Percentiles rank a stretch among this genome's conserved stretches.
Conservation (phyloP, 1,140 invertebrate species). For the Nylanderia fulva region DNA sequence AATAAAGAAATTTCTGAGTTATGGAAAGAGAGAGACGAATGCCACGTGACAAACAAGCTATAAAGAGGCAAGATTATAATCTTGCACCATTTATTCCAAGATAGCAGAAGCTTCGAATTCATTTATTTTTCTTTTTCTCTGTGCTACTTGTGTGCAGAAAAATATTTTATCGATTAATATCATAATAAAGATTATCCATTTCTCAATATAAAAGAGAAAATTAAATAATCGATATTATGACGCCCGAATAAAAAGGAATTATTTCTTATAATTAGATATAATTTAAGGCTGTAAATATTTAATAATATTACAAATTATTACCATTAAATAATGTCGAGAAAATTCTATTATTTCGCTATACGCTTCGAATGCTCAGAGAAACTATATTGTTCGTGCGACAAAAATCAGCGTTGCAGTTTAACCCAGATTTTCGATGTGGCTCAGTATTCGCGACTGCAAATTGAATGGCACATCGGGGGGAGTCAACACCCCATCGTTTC, state of each 20-base stretch:
- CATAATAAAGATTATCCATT: background rate
- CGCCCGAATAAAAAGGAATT: background rate
- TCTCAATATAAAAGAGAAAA: background rate
- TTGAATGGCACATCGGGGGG: constrained; percentile 12
- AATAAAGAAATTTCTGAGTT: constrained; percentile 8
- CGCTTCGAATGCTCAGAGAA: background rate
- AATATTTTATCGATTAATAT: background rate
- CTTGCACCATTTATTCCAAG: background rate
- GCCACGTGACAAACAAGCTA: background rate
- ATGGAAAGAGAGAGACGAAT: background rate
- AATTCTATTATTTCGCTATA: constrained; percentile 6
- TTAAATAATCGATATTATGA: background rate
- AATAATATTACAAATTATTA: background rate
- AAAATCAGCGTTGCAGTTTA: constrained; percentile 17
- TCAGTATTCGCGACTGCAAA: constrained; percentile 23
- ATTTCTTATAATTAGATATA: background rate
- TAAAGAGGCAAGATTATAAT: background rate
- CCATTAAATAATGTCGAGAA: constrained; percentile 1
- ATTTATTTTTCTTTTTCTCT: background rate
- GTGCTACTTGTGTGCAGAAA: background rate
- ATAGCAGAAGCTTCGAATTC: background rate
- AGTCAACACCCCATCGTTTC: background rate
- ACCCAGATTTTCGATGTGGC: constrained; percentile 36
- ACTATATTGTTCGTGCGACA: background rate
- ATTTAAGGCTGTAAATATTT: background rate